A percentile compares a stretch with the other conserved stretches of the same genome.
phyloP scores from a whole-genome alignment of 1,140 invertebrate genomes.

The Tyrophagus putrescentiae region DNA sequence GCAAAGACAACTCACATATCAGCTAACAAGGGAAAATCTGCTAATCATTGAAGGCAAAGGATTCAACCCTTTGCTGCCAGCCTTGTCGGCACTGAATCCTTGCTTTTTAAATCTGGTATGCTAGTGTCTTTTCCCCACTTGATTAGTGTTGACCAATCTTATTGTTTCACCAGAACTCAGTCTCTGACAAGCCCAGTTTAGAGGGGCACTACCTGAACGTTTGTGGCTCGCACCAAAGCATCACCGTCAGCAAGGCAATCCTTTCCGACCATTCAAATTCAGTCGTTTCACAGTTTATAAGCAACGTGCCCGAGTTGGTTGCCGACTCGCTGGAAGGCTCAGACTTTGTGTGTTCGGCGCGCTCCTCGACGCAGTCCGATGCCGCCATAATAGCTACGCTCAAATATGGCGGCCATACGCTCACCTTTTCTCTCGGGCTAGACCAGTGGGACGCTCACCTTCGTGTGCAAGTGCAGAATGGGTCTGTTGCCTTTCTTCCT shows the following conservation, averaged over 20 bases:
- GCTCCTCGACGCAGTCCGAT: not conserved
- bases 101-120: conserved; percentile 19
- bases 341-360: conserved; percentile 2
- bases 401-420: not conserved
- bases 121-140: not conserved
- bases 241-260: not conserved
- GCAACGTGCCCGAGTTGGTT: not conserved
- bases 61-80: not conserved
- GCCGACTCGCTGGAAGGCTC: not conserved
- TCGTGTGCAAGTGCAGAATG: conserved; percentile 11
- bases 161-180: conserved; percentile 19
- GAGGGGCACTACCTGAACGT: conserved; percentile 20
- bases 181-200: not conserved
- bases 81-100: conserved; percentile 3
- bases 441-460: not conserved
- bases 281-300: not conserved
- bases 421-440: not conserved
- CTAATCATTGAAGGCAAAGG: conserved; percentile 13
- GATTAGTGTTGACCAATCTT: not conserved
- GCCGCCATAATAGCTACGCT: not conserved
- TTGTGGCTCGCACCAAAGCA: not conserved
- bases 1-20: conserved; percentile 5
- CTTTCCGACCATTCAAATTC: conserved; percentile 2
- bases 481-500: conserved; percentile 19
- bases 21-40: conserved; percentile 17